Conservation (phyloP, 2,888 invertebrate genomes). For the Hybos culiciformis region DNA sequence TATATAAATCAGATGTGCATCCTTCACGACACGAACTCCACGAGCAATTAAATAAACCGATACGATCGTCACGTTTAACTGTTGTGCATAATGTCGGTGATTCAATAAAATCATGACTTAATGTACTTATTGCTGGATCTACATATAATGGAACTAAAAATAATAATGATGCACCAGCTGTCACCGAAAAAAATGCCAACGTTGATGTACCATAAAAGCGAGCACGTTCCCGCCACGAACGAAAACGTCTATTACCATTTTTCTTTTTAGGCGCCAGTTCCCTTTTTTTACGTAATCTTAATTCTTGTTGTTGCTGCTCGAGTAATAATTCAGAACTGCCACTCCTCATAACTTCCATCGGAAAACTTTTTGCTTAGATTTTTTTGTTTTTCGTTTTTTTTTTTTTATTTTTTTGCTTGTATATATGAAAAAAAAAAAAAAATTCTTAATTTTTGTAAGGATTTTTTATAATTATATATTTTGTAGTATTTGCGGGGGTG, state of each 20-base stretch:
- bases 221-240: conserved; percentile 49
- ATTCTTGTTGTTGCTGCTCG: conserved; percentile 59
- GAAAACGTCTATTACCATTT: conserved; percentile 40
- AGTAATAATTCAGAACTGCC: conserved; percentile 65
- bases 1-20: conserved; percentile 67
- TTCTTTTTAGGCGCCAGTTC: conserved; percentile 42
- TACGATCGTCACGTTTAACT: conserved; percentile 67
- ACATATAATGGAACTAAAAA: conserved; percentile 63
- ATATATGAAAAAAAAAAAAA: conserved; percentile 15
- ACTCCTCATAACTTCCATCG: too few relatives aligned
- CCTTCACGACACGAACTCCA: conserved; percentile 87
- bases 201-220: conserved; percentile 58
- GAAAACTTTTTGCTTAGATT: too few relatives aligned
- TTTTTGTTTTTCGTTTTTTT: too few relatives aligned
- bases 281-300: conserved; percentile 48
- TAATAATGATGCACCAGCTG: conserved; percentile 55
- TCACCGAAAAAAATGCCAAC: conserved; percentile 54
- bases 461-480: too few relatives aligned
- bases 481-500: conserved; percentile 12
- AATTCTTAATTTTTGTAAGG: too few relatives aligned
- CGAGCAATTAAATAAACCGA: conserved; percentile 76
- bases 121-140: conserved; percentile 78
- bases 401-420: conserved; percentile 22
- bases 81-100: conserved; percentile 72
- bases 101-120: conserved; percentile 74